phyloP scores from a whole-genome alignment of 2,797 vertebrate genomes.

The Eulemur mongoz region DNA sequence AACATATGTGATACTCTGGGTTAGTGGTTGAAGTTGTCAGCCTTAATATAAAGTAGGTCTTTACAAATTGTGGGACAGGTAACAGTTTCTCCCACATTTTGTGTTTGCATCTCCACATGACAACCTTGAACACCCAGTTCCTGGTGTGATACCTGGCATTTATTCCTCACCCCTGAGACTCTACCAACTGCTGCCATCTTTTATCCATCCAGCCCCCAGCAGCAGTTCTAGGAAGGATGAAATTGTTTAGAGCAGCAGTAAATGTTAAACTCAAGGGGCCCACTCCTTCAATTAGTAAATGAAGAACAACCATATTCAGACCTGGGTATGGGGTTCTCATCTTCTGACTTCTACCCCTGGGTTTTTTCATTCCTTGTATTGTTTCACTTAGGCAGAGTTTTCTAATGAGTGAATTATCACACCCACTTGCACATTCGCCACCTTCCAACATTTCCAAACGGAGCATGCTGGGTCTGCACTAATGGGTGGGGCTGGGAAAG shows the following conservation, averaged over 20 bases:
- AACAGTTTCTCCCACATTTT: background rate
- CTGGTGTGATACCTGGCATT: background rate
- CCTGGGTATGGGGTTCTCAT: background rate
- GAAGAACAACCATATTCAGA: background rate
- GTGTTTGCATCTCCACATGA: background rate
- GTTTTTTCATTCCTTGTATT: background rate
- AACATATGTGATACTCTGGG: background rate
- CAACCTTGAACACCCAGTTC: background rate
- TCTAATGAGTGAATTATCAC: background rate
- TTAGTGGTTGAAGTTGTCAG: background rate
- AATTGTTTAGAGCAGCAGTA: background rate
- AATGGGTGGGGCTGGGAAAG: background rate
- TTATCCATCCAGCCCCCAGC: background rate
- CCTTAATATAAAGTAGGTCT: background rate
- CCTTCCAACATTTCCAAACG: background rate
- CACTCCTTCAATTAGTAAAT: background rate
- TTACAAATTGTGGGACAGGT: background rate
- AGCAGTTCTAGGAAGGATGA: background rate
- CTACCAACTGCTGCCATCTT: background rate
- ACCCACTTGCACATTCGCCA: background rate
- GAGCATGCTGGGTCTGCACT: background rate
- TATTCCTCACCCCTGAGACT: background rate
- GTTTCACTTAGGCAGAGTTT: background rate
- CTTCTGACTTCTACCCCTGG: background rate
- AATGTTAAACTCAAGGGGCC: background rate